Base-by-base conservation (phyloP, 2,113 vertebrate species). In the Platycercus adscitus region DNA sequence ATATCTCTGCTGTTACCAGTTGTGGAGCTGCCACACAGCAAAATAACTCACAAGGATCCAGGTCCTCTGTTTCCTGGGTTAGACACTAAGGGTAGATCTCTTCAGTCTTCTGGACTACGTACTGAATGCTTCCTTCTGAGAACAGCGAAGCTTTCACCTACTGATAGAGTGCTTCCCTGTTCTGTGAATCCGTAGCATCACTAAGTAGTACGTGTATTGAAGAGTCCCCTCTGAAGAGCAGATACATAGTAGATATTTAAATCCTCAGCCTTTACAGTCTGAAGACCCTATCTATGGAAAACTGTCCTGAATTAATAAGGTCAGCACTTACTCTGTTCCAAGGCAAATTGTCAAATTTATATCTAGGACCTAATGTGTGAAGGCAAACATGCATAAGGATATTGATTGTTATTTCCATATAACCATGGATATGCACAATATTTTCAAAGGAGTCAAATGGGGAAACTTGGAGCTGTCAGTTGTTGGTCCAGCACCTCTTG, bases 201-300 rank as follows among this genome's bases (percentile, higher is more conserved):
- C 70, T 15, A 15, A 86, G n/a, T n/a, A 52, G 35, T 7, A 7
- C 0, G 0, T 7, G 2, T 69, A 9, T 10, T 61, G 55, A 50
- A 41, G 37, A 52, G n/a, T 44, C 29, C 9, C 8, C 26, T 47
- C 65, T 39, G 6, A 69, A 72, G 33, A 68, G 31, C 2, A 3
- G 17, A 26, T 39, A 43, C 10, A 11, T 9, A 41, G 69, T 10
- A 52, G 41, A 7, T 65, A 72, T 29, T 37, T 69, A 77, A 77
- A 89, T 55, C 18, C 15, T 68, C 64, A 52, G 7, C 25, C 7
- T 39, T 39, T n/a, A 23, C 23, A 52, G 31, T 39, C 26, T 6
- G 13, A 65, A 73, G 68, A 77, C 25, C 13, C 11, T 20, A 16
- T 28, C 17, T 58, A 10, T 63, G 28, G 49, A 66, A 81, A 94